These are phyloP conservation scores for Coptodon bakossiorum DNA, from an alignment of 2,113 vertebrate genomes.

Conservation along the genomic window DNA sequence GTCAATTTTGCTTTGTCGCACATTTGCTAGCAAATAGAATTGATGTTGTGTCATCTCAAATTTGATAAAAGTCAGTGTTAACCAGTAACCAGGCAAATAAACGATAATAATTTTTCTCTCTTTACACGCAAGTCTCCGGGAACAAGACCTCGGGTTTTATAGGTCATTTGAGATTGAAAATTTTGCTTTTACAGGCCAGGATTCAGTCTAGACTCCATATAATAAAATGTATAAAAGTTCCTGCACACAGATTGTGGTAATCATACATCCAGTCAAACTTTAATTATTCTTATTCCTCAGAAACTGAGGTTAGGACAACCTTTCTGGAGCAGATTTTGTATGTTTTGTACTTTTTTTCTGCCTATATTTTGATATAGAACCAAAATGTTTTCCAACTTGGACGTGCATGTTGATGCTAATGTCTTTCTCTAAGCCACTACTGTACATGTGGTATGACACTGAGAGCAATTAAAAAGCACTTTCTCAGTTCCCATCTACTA, in stretches of 20 bases:
- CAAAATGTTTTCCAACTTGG: neutral
- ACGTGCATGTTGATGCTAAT: neutral
- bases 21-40: neutral
- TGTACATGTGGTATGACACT: constrained; percentile 7
- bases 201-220: constrained; percentile 44
- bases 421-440: constrained; percentile 1
- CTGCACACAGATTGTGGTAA: constrained; percentile 27
- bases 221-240: constrained; percentile 32
- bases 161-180: constrained; percentile 62
- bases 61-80: neutral
- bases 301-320: neutral
- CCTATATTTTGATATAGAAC: neutral
- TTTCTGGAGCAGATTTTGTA: neutral
- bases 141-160: constrained; percentile 53
- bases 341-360: neutral
- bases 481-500: constrained; percentile 1
- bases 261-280: constrained; percentile 17
- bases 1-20: neutral
- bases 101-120: constrained; percentile 49
- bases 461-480: constrained; percentile 18
- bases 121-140: constrained; percentile 35
- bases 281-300: constrained; percentile 1
- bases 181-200: constrained; percentile 50
- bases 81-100: neutral
- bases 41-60: neutral